Evolutionary conservation across 2,113 vertebrate species (phyloP), one percentile per base, ranked within the genome.

Genomic region (Plecturocebus donacophilus): DNA sequence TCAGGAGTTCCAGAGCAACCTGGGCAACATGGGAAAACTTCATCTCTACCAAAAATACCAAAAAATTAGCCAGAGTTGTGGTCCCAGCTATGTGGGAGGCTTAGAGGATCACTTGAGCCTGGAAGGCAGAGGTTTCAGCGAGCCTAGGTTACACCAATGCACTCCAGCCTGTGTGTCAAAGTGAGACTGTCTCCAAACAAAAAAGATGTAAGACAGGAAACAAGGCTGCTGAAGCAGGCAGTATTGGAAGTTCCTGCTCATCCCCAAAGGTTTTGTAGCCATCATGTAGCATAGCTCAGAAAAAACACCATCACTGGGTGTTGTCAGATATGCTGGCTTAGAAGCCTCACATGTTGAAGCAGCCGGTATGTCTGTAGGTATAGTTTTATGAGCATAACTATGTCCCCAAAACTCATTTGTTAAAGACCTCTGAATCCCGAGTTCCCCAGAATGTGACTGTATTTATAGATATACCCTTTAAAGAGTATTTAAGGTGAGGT

Each of bases 271-370:
- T 19, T 19, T 64, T 23, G 9, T 25, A 27, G 49, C 17, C 21
- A 1, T 32, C 9, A 0, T 17, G 19, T 4, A 38, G 17, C 32
- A 8, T 13, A 27, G 16, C 38, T 38, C 23, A 30, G 12, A 32
- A 6, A 11, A 6, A 38, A 4, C 5, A 58, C 38, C 54, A 54
- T 64, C 9, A 21, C 0, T 49, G 19, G 35, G 19, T 68, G 38
- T 9, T 45, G 10, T 30, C 12, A 35, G 27, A 84, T 32, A n/a
- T 2, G 10, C 7, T 12, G 1, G 4, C 38, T 56, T 3, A 40
- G n/a, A 56, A 85, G 32, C 2, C 25, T 88, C 16, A 3, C 25
- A 2, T 68, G 25, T 68, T 23, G 21, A 47, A 68, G 23, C 23
- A 77, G 61, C 14, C 6, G 42, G 8, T 35, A 5, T 42, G n/a